These are phyloP conservation scores for Syndactyla subalaris DNA, from an alignment of 2,797 vertebrate genomes.

Conservation along the genomic window DNA sequence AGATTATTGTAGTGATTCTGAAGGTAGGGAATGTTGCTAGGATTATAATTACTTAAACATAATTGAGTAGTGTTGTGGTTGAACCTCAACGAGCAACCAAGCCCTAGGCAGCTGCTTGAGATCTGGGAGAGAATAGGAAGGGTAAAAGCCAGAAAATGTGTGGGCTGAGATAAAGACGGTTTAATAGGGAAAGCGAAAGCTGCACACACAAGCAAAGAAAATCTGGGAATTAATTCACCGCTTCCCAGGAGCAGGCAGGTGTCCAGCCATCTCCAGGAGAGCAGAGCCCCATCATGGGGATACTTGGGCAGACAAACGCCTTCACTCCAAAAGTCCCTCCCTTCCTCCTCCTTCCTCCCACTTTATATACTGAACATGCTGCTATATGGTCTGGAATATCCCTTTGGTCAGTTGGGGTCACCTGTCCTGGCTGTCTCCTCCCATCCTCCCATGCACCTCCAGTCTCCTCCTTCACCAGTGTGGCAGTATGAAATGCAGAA, in stretches of 20 bases:
- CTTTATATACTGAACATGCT: neutral
- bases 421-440: neutral
- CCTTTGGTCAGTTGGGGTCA: neutral
- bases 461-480: neutral
- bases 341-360: neutral
- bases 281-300: rapidly evolving
- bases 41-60: neutral
- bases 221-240: neutral
- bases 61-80: neutral
- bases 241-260: neutral
- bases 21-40: neutral
- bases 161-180: neutral
- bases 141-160: neutral
- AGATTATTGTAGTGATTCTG: slow-evolving; percentile 15
- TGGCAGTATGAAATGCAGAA: neutral
- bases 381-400: neutral
- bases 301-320: neutral
- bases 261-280: neutral
- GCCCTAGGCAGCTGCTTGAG: neutral
- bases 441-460: rapidly evolving
- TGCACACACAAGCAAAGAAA: neutral
- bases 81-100: neutral
- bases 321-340: neutral
- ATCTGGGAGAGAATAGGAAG: neutral
- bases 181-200: neutral